Base-by-base conservation (phyloP, 2,888 invertebrate species). In the Tridacna gigas region DNA sequence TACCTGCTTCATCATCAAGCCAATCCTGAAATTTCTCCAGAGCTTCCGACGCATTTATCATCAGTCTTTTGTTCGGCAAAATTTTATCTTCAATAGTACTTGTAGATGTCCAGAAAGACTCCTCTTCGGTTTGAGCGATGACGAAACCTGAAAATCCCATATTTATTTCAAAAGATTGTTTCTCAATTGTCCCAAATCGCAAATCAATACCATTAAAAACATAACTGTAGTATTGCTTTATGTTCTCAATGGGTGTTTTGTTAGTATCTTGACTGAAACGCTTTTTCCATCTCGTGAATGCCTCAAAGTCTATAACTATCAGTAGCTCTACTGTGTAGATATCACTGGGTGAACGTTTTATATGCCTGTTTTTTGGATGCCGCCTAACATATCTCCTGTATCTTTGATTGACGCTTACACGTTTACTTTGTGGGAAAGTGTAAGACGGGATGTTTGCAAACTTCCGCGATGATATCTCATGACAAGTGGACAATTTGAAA, bases 41-140 rank as follows among this genome's bases (percentile, higher is more conserved):
- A 26, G 87, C 87, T 69, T 85, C 85, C 12, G 87, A 88, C 0
- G 87, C 81, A 48, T 88, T 88, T 3, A 88, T 83, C 87, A 88
- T 84, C 15, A 83, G 71, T 15, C 87, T 74, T 25, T 65, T 48
- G 25, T 74, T 77, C 13, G 73, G 69, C 13, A 65, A 66, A n/a
- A 51, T 71, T 12, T 71, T 74, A 20, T 73, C 78, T 22, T 81
- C 83, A 7, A 88, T 60, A n/a, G 56, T 75, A 61, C 85, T 85
- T 15, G 73, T 79, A 15, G 81, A 66, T 12, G 87, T 88, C 87
- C 87, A 88, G 61, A 79, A 77, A 0, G 87, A 88, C 37, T 85
- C 83, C n/a, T 69, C 69, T 37, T 85, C 83, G 18, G 79, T 82
- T 37, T 81, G 74, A 5, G 87, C 85, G 5, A 85, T 78, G 28